Conservation (phyloP, 2,797 vertebrate genomes). For the Cetoscarus ocellatus region DNA sequence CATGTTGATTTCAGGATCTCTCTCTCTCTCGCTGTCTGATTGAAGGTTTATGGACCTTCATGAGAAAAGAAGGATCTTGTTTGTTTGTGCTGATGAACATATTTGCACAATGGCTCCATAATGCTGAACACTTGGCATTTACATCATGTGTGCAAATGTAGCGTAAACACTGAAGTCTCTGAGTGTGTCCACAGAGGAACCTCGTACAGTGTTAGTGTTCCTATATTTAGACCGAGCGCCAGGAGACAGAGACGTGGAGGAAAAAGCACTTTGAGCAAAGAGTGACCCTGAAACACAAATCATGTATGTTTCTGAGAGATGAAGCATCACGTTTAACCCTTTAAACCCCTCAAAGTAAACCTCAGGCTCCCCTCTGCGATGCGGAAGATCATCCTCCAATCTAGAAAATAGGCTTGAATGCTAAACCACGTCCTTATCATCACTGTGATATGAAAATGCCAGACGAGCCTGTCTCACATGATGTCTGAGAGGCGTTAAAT, state of each 20-base stretch:
- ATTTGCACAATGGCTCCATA: no score
- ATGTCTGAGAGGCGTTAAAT: no score
- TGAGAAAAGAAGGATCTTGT: neutral
- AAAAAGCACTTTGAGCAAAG: conserved; percentile 28
- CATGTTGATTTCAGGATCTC: neutral
- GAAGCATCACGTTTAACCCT: no score
- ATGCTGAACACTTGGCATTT: no score
- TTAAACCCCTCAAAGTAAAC: no score
- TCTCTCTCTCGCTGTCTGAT: conserved; percentile 18
- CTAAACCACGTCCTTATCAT: no score
- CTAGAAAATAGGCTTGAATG: no score
- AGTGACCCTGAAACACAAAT: conserved; percentile 31
- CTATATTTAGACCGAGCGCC: conserved; percentile 39
- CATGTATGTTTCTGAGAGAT: neutral
- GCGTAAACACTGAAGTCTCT: neutral
- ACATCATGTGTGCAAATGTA: neutral
- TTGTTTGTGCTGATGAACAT: neutral
- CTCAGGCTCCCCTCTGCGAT: no score
- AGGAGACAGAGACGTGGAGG: conserved; percentile 25
- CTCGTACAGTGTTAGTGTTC: neutral
- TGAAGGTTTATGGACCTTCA: conserved; percentile 14
- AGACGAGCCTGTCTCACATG: no score
- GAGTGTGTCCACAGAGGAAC: neutral
- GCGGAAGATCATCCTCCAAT: no score
- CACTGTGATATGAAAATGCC: no score